Conservation (phyloP, 2,888 invertebrate genomes). For the Drosophila silvestris region DNA sequence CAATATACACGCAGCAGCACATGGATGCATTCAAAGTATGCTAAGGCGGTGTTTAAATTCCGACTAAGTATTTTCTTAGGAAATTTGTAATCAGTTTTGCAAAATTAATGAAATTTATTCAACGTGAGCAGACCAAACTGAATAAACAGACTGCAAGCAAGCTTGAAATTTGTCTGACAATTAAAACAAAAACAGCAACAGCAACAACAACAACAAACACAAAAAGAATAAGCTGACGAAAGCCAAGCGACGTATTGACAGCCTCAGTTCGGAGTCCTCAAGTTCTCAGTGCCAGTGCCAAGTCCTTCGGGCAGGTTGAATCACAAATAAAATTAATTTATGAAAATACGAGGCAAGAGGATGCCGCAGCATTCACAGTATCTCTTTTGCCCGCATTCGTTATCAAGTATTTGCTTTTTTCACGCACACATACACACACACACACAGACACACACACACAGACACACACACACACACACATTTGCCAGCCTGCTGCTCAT, state of each 20-base stretch:
- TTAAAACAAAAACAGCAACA: conserved; percentile 21
- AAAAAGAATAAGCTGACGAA: background rate
- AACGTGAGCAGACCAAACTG: conserved; percentile 9
- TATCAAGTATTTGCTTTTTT: conserved; percentile 62
- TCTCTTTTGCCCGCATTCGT: conserved; percentile 53
- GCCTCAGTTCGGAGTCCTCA: background rate
- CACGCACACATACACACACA: conserved; percentile 18
- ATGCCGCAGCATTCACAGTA: background rate
- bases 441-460: background rate
- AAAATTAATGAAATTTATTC: conserved; percentile 23
- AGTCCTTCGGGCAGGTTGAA: conserved; percentile 48
- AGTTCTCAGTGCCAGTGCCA: background rate
- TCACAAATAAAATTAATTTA: conserved; percentile 62
- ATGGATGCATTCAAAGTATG: background rate
- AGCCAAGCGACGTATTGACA: conserved; percentile 42
- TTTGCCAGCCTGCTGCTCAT: conserved; percentile 34
- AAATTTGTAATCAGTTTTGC: conserved; percentile 14
- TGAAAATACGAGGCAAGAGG: conserved; percentile 45
- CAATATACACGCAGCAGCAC: background rate
- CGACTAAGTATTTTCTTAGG: background rate
- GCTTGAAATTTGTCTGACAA: conserved; percentile 30
- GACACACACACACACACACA: background rate
- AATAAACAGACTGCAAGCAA: conserved; percentile 8
- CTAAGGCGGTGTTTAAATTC: background rate
- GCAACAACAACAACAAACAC: background rate